Evolutionary conservation across 2,113 vertebrate species (phyloP).

Genomic region (Aix galericulata): DNA sequence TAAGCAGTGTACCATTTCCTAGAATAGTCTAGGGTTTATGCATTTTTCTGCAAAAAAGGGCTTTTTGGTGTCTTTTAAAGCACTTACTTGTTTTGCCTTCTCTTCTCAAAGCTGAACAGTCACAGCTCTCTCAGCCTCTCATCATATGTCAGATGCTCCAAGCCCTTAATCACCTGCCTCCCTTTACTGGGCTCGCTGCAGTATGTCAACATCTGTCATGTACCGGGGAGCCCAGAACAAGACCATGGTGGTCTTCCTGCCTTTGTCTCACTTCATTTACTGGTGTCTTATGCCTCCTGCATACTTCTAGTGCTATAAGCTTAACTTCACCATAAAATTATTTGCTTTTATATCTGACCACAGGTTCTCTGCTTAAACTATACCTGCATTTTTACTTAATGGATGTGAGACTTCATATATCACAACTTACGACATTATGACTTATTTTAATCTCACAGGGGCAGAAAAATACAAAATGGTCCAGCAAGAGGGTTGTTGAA

Average conservation of each 20-base stretch:
- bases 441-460: background rate
- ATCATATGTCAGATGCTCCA: background rate
- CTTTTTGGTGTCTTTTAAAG: background rate
- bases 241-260: background rate
- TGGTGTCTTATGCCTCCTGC: background rate
- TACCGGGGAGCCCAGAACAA: background rate
- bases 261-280: background rate
- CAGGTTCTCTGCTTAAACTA: slow-evolving; percentile 7
- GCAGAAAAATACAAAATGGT: background rate
- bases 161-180: background rate
- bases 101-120: background rate
- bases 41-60: background rate
- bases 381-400: slow-evolving; percentile 43
- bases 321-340: background rate
- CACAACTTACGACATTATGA: background rate
- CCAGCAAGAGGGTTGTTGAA: slow-evolving; percentile 46
- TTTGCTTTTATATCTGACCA: slow-evolving; percentile 17
- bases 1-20: background rate
- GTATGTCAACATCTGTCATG: background rate
- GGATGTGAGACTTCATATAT: slow-evolving; percentile 17
- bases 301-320: background rate
- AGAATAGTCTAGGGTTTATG: no score
- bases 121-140: background rate
- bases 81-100: background rate
- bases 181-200: background rate